Evolutionary conservation across 2,113 vertebrate genomes (phyloP), one percentile per base, ranked within the genome.

Genomic region (Nesospiza acunhae): DNA sequence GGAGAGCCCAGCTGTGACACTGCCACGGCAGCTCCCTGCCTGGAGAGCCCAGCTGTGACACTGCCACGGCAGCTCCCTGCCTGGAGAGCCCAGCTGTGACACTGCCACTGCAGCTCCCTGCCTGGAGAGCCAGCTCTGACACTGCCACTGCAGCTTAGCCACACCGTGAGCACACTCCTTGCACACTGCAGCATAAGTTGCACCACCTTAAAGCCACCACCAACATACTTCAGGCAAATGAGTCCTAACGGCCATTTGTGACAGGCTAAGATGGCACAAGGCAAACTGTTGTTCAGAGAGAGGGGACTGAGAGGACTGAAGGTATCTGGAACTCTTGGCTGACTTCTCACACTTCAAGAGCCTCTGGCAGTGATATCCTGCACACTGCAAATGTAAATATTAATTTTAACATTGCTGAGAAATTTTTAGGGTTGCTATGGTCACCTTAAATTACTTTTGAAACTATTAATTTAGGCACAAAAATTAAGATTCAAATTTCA

Each of bases 121-220:
- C 11, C 5, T 6, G 11, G 3, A 39, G 24, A 41, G 59, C 59
- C 59, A 20, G 59, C 59, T 11, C 58, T 12, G 41, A 3, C 41
- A 22, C 3, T 18, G 55, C 10, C 67, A 17, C 3, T 28, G 50
- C 80, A 31, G 2, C 41, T 13, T 6, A 14, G 17, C 55, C 30
- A 21, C 42, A 1, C 13, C 1, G 8, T 0, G 4, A 55, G 63
- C 53, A 24, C 1, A 1, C 28, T 17, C 67, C 50, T 7, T 27
- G 39, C 4, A 14, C 17, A 20, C 28, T 27, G 67, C 82, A 60
- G 33, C 23, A 33, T 7, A 8, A 53, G 63, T 59, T 1, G 8
- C 7, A 42, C 35, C 20, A 11, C 7, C 30, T 10, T 6, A 20
- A 30, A 23, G 28, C 17, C 50, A 42, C 30, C 50, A 35, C 44